A percentile compares a stretch with the other conserved stretches of the same genome.
phyloP scores from a whole-genome alignment of 1,140 invertebrate genomes.

The Eriocheir sinensis region DNA sequence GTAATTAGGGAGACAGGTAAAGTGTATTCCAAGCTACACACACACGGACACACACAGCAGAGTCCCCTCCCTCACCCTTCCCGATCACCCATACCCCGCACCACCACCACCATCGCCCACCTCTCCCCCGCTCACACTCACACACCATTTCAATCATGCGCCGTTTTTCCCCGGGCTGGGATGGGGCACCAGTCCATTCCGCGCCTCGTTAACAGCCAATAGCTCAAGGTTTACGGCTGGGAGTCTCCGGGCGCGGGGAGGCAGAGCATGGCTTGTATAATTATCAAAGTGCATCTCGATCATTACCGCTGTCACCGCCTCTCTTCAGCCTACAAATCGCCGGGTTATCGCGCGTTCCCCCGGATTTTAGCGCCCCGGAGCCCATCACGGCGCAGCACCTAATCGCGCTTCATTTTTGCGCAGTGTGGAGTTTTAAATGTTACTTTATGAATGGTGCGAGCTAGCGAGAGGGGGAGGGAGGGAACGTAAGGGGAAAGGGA shows the following conservation, averaged over 20 bases:
- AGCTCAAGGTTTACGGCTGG: background rate
- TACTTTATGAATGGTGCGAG: background rate
- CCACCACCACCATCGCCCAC: background rate
- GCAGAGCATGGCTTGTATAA: background rate
- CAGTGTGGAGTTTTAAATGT: conserved; percentile 7
- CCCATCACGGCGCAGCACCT: background rate
- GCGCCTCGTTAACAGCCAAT: background rate
- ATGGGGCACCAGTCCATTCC: background rate
- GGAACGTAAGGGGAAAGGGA: no score
- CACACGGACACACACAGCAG: background rate
- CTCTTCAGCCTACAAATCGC: conserved; percentile 22
- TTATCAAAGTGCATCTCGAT: conserved; percentile 24
- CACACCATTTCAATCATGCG: conserved; percentile 14
- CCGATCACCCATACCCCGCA: background rate
- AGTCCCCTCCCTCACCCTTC: background rate
- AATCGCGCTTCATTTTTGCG: background rate
- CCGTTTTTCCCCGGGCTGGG: background rate
- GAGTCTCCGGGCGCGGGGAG: background rate
- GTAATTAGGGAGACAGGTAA: background rate
- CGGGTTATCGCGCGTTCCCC: background rate
- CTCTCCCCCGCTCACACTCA: background rate
- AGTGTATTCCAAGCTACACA: background rate
- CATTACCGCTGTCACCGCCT: conserved; percentile 11
- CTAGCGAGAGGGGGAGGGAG: background rate
- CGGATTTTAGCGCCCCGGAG: background rate